Conservation (phyloP, 2,888 invertebrate species). For the Lasioglossum villosulum region DNA sequence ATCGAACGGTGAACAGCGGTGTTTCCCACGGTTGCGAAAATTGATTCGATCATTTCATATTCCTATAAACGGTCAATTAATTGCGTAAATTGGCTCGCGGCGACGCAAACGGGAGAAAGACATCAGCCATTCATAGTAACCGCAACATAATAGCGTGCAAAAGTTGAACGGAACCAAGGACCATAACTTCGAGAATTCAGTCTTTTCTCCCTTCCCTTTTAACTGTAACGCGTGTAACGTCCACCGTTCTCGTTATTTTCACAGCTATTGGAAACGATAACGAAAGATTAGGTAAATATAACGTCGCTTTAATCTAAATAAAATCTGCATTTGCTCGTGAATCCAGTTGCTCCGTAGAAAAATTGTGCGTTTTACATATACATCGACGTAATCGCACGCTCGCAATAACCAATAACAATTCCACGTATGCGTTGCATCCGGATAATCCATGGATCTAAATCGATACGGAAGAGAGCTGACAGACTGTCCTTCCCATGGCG, state of each 20-base stretch:
- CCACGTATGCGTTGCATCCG: not conserved
- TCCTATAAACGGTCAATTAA: not conserved
- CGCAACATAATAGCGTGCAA: not conserved
- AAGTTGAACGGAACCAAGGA: constrained; percentile 4
- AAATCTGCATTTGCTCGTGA: not conserved
- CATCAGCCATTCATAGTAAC: not conserved
- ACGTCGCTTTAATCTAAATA: not conserved
- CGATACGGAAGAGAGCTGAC: not conserved
- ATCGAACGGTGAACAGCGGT: not conserved
- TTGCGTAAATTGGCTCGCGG: not conserved
- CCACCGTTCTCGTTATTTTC: not conserved
- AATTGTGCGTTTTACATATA: not conserved
- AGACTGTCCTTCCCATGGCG: not conserved
- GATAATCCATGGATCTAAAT: not conserved
- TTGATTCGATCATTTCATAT: not conserved
- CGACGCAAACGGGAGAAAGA: not conserved
- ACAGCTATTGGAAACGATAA: not conserved
- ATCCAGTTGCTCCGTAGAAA: not conserved
- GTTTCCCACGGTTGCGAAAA: constrained; percentile 10
- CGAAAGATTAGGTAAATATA: not conserved
- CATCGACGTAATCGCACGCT: not conserved
- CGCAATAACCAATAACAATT: not conserved
- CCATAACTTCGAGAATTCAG: not conserved
- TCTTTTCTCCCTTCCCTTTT: not conserved
- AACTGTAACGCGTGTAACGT: not conserved